Conservation (phyloP, 2,888 invertebrate species). For the Sclerodermus sp. region DNA sequence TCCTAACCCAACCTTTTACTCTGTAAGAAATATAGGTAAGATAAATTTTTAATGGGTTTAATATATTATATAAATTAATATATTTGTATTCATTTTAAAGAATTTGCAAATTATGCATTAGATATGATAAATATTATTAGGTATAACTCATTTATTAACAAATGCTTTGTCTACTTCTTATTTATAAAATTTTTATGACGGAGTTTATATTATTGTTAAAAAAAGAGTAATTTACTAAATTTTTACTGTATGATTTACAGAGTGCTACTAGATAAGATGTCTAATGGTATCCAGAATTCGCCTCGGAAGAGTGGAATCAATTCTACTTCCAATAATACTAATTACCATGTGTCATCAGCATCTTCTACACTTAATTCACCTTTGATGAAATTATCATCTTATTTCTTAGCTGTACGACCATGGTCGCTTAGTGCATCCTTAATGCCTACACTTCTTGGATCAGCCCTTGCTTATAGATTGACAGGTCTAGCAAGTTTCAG, state of each 20-base stretch:
- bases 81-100: not conserved
- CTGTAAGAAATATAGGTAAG: conserved; percentile 18
- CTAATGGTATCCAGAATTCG: conserved; percentile 36
- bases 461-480: conserved; percentile 83
- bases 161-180: too few species aligned
- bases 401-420: conserved; percentile 85
- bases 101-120: not conserved
- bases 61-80: not conserved
- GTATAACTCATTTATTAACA: too few species aligned
- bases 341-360: conserved; percentile 20
- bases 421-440: conserved; percentile 93
- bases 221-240: not conserved
- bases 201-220: not conserved
- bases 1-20: conserved; percentile 35
- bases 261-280: conserved; percentile 32
- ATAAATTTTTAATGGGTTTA: not conserved
- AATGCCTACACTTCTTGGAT: conserved; percentile 87
- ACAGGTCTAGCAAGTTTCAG: conserved; percentile 77
- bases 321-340: conserved; percentile 19
- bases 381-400: conserved; percentile 85
- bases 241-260: conserved; percentile 14
- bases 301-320: conserved; percentile 19
- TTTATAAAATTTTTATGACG: not conserved
- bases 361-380: conserved; percentile 55
- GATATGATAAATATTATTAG: not conserved